Conservation (phyloP, 2,113 vertebrate genomes). For the Charina bottae region DNA sequence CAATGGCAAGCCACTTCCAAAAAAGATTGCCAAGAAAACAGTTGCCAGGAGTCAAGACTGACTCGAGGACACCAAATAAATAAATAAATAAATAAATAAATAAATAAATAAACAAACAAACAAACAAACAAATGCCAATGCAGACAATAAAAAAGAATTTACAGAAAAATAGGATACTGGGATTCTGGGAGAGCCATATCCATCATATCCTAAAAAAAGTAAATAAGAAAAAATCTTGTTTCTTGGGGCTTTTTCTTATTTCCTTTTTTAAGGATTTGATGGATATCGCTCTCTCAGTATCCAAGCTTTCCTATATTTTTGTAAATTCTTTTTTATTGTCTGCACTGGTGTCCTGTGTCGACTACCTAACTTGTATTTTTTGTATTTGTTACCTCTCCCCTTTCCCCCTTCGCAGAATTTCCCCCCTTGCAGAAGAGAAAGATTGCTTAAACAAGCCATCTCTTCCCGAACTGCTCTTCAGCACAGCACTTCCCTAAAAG, state of each 20-base stretch:
- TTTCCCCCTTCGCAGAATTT: too few species aligned
- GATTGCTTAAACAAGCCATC: too few species aligned
- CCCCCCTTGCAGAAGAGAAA: too few species aligned
- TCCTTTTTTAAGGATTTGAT: background rate
- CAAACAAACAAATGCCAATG: background rate
- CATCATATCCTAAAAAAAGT: too few species aligned
- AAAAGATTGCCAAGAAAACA: background rate
- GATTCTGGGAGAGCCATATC: too few species aligned
- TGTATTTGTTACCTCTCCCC: too few species aligned
- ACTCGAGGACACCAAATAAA: background rate
- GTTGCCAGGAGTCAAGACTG: background rate
- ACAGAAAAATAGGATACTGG: too few species aligned
- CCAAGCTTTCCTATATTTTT: background rate
- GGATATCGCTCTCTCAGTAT: background rate
- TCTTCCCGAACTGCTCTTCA: too few species aligned
- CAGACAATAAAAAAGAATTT: too few species aligned
- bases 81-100: background rate
- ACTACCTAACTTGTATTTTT: too few species aligned
- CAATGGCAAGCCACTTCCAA: background rate
- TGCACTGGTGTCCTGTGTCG: background rate
- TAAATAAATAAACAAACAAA: background rate
- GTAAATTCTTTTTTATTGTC: background rate
- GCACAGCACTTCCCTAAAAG: too few species aligned
- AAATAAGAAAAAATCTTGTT: background rate
- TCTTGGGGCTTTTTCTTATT: background rate